Evolutionary conservation across 2,888 invertebrate genomes (phyloP).

Genomic region (Amblyjoppa proteus): DNA sequence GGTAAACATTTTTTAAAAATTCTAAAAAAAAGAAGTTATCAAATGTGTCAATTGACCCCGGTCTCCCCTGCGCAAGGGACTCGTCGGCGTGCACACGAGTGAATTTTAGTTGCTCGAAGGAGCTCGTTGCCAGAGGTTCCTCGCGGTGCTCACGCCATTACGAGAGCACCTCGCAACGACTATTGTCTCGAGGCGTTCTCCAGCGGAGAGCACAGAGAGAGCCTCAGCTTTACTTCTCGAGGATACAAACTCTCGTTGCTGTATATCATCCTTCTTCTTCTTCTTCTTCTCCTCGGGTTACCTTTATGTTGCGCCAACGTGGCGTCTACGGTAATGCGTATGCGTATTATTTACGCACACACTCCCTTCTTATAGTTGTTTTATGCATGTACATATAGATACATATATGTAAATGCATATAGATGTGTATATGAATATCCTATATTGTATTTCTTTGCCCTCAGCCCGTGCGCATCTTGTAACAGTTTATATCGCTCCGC

Average conservation of each 20-base stretch:
- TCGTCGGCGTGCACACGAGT: neutral
- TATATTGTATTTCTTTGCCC: slow-evolving; percentile 13
- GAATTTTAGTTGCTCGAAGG: slow-evolving; percentile 37
- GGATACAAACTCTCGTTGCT: slow-evolving; percentile 56
- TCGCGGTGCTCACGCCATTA: slow-evolving; percentile 49
- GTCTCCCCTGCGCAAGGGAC: neutral
- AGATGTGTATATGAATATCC: neutral
- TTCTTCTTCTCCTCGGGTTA: slow-evolving; percentile 63
- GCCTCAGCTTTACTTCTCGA: slow-evolving; percentile 23
- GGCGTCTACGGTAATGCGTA: slow-evolving; percentile 45
- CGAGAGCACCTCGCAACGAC: slow-evolving; percentile 45
- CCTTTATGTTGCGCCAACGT: slow-evolving; percentile 60
- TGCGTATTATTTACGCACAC: slow-evolving; percentile 58
- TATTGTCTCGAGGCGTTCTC: slow-evolving; percentile 58
- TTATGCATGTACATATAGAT: neutral
- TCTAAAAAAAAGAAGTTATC: neutral
- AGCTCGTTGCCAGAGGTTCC: slow-evolving; percentile 48
- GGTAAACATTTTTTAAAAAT: too few species aligned
- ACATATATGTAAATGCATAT: slow-evolving; percentile 2
- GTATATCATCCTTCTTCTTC: slow-evolving; percentile 60
- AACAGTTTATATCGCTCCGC: slow-evolving; percentile 26
- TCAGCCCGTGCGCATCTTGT: slow-evolving; percentile 19
- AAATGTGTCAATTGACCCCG: neutral
- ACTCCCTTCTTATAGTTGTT: slow-evolving; percentile 25
- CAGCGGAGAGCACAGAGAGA: slow-evolving; percentile 7